Evolutionary conservation across 2,113 vertebrate genomes (phyloP), one percentile per base, ranked within the genome.

Genomic region (Mungos mungo): DNA sequence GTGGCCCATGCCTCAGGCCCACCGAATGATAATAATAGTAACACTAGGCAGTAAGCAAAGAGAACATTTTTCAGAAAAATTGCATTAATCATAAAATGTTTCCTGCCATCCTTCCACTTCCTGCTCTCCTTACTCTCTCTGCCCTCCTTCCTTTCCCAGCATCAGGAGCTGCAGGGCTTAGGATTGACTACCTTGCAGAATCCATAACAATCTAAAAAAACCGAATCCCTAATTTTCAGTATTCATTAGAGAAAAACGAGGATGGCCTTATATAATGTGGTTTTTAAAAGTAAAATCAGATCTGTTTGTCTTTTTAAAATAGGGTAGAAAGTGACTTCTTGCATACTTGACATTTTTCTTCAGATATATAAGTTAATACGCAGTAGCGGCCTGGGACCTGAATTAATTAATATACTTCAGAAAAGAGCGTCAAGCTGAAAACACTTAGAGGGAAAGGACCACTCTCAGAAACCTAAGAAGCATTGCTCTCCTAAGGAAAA

Each of bases 1-100:
- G 96, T 97, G 89, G 96, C 72, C 97, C 80, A 88, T 88, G 97
- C 89, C 83, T 96, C 45, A 35, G 93, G 86, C 95, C 83, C 87
- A 97, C 90, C 92, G 93, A 94, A 54, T 95, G 95, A 82, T 95
- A 97, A 97, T 96, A 97, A 97, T 92, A 98, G 96, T 35, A 96
- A 90, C 83, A 82, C 87, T 89, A 14, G 52, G 63, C 71, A 82
- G 41, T 76, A 94, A 96, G 87, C 80, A 85, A 88, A 95, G 71
- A 80, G 72, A 96, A 81, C 6, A 35, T 38, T 83, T 95, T 97
- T 92, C 91, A 85, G 52, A 93, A 94, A 96, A 96, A 72, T 74
- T 83, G 54, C 74, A 88, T 85, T 93, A 97, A 91, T 91, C n/a
- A 93, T 47, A 95, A 96, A 96, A 38, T 65, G 14, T 83, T 97